A percentile compares a stretch with the other conserved stretches of the same genome.
Evolutionary conservation across 2,113 vertebrate species (phyloP).

Genomic region (Danionella cerebrum): DNA sequence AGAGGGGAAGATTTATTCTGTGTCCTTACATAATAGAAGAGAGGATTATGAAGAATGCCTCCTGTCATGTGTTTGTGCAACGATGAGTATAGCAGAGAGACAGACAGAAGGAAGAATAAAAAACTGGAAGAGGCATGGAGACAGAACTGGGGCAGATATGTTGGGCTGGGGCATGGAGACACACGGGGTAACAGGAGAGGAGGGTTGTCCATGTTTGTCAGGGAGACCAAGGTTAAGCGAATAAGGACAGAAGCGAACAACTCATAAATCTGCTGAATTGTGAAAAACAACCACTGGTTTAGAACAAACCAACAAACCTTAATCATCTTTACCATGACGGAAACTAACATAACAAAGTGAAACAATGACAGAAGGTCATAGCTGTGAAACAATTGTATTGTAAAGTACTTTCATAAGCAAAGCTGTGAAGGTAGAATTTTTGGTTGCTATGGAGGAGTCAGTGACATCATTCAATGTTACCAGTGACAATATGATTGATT

Average conservation of each 20-base stretch:
- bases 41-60: slow-evolving; percentile 57
- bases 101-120: slow-evolving; percentile 15
- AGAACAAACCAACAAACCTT: no score
- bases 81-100: slow-evolving; percentile 25
- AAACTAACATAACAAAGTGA: no score
- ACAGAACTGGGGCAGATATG: slow-evolving; percentile 63
- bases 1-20: slow-evolving; percentile 37
- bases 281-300: no score
- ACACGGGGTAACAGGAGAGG: neutral
- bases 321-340: no score
- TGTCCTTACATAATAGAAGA: slow-evolving; percentile 49
- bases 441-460: no score
- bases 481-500: no score
- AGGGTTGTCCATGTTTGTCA: slow-evolving; percentile 15
- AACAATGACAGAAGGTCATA: no score
- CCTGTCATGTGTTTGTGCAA: slow-evolving; percentile 53
- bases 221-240: slow-evolving; percentile 12
- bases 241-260: slow-evolving; percentile 3
- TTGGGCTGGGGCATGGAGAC: slow-evolving; percentile 34
- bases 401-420: no score
- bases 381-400: no score
- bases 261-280: slow-evolving; percentile 27
- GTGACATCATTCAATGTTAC: no score
- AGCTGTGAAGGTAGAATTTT: no score
- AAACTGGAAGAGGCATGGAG: slow-evolving; percentile 17